A percentile compares a stretch with the other conserved stretches of the same genome.
These are phyloP conservation scores for Sphaerodactylus townsendi DNA, from an alignment of 2,113 vertebrate genomes.

Conservation along the genomic window DNA sequence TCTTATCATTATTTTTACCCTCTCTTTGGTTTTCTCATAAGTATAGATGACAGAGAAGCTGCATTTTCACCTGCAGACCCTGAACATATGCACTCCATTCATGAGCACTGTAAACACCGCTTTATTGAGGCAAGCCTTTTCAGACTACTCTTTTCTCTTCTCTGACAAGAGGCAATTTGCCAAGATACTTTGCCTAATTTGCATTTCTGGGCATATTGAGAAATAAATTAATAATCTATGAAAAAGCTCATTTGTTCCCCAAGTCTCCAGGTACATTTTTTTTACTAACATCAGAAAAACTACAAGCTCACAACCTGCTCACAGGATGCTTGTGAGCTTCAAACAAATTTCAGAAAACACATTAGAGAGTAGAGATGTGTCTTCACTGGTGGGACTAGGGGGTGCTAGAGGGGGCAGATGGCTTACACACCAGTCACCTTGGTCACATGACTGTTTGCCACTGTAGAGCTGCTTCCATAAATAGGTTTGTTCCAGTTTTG, in stretches of 20 bases:
- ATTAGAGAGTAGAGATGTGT: not conserved
- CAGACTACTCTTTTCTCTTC: too few relatives aligned
- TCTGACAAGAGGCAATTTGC: not conserved
- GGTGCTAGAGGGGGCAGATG: too few relatives aligned
- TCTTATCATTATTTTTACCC: not conserved
- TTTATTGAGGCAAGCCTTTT: not conserved
- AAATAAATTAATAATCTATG: not conserved
- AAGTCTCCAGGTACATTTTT: not conserved
- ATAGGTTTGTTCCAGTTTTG: too few relatives aligned
- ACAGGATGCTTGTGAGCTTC: not conserved
- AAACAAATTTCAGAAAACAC: not conserved
- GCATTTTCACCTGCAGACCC: not conserved
- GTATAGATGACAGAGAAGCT: not conserved
- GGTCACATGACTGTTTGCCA: not conserved
- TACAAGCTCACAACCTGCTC: not conserved
- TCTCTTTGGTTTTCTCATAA: fast-evolving
- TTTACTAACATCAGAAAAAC: not conserved
- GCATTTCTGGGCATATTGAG: not conserved
- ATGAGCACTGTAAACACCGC: not conserved
- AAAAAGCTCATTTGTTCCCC: not conserved
- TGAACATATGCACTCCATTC: not conserved
- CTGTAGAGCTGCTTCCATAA: not conserved
- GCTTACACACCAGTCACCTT: too few relatives aligned
- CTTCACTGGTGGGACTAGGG: too few relatives aligned
- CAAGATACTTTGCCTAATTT: not conserved